These are phyloP conservation scores for Lagorchestes hirsutus DNA, from an alignment of 2,797 vertebrate genomes.

Conservation along the genomic window DNA sequence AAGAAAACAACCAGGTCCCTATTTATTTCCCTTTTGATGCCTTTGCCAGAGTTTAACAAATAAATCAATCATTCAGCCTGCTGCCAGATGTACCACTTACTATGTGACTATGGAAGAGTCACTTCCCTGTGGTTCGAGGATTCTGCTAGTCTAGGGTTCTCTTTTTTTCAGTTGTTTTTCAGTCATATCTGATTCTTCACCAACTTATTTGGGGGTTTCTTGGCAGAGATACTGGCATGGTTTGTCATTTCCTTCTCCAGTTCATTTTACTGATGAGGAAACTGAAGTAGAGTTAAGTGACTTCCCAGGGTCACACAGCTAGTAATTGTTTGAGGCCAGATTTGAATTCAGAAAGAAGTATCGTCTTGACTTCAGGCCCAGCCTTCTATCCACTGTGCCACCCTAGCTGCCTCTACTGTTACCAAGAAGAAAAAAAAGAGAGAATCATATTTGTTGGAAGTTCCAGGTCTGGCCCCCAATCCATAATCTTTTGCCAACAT, in stretches of 20 bases:
- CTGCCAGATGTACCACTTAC: not conserved
- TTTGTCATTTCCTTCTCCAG: not conserved
- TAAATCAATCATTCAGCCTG: not conserved
- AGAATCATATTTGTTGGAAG: constrained; percentile 29
- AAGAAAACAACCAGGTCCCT: not conserved
- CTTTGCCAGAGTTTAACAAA: constrained; percentile 18
- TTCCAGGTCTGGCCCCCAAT: constrained; percentile 43
- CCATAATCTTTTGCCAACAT: constrained; percentile 15
- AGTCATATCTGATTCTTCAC: not conserved
- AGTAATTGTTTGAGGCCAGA: not conserved
- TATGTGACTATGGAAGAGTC: not conserved
- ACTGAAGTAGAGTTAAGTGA: not conserved
- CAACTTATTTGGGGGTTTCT: not conserved
- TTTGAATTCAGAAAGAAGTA: not conserved
- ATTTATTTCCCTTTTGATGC: constrained; percentile 39
- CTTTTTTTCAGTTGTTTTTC: not conserved
- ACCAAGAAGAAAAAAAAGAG: constrained; percentile 19
- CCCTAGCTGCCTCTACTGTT: not conserved
- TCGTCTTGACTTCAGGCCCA: not conserved
- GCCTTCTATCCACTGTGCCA: not conserved
- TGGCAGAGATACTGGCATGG: not conserved
- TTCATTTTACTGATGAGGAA: not conserved
- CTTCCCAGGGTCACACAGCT: not conserved
- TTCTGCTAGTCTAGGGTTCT: not conserved
- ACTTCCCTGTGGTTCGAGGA: not conserved